These are phyloP conservation scores for Pseudomyrmex cubaensis DNA, from an alignment of 1,140 invertebrate species.

Conservation along the genomic window DNA sequence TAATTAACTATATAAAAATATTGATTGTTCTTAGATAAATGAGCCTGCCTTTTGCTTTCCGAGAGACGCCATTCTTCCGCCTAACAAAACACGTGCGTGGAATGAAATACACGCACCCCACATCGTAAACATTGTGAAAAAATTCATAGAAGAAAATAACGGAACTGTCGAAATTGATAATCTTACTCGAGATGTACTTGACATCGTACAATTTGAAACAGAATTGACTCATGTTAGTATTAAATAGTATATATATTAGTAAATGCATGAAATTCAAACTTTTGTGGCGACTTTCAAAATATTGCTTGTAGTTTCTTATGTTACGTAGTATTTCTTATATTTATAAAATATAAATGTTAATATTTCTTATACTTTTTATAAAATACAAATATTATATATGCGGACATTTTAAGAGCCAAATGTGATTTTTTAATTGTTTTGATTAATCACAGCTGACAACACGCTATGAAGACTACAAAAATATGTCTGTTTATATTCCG, in stretches of 20 bases:
- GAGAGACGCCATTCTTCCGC: neutral
- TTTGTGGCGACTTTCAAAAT: neutral
- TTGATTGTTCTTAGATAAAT: neutral
- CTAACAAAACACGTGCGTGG: too few species aligned
- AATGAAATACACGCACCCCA: neutral
- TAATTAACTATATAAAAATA: too few species aligned
- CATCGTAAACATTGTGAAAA: neutral
- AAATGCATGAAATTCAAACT: neutral
- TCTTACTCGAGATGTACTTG: neutral
- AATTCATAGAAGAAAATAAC: too few species aligned
- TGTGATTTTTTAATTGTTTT: neutral
- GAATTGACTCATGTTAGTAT: neutral
- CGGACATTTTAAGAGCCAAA: neutral
- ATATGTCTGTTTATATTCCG: too few species aligned
- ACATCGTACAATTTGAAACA: conserved; percentile 17
- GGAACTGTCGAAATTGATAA: neutral
- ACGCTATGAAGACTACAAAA: neutral
- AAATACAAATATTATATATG: neutral
- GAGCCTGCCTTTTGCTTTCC: neutral
- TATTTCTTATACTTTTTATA: too few species aligned
- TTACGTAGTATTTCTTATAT: neutral
- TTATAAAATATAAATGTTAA: neutral
- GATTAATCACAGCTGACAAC: neutral
- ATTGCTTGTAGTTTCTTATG: neutral
- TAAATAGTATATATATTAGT: neutral